Evolutionary conservation across 2,888 invertebrate species (phyloP).

Genomic region (Podotricha telesiphe): DNA sequence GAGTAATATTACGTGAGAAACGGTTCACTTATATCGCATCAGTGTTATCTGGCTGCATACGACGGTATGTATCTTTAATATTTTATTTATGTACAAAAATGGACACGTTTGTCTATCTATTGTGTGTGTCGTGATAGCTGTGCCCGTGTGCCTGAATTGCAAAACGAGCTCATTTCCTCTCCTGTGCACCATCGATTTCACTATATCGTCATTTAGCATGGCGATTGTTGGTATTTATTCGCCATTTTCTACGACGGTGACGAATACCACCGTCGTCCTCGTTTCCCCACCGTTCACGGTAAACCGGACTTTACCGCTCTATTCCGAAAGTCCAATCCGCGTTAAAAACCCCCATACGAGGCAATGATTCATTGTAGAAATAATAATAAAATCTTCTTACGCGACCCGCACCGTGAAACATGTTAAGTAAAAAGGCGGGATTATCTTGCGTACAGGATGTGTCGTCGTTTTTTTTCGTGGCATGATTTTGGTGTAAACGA

Average conservation of each 20-base stretch:
- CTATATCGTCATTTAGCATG: conserved; percentile 52
- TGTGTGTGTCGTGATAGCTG: neutral
- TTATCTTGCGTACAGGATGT: conserved; percentile 28
- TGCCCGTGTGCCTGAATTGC: conserved; percentile 37
- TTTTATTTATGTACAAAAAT: conserved; percentile 45
- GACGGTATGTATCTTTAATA: conserved; percentile 64
- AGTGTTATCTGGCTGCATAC: conserved; percentile 44
- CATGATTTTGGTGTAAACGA: neutral
- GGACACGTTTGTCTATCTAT: conserved; percentile 57
- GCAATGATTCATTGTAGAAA: conserved; percentile 78
- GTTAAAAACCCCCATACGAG: conserved; percentile 62
- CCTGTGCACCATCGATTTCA: conserved; percentile 25
- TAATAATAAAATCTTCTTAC: conserved; percentile 69
- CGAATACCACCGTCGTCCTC: conserved; percentile 80
- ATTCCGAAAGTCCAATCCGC: conserved; percentile 66
- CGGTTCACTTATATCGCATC: conserved; percentile 53
- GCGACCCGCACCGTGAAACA: conserved; percentile 42
- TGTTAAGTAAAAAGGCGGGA: conserved; percentile 60
- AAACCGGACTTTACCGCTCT: conserved; percentile 76
- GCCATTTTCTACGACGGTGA: conserved; percentile 83
- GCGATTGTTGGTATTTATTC: conserved; percentile 83
- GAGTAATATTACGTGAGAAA: conserved; percentile 56
- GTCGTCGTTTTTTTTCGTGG: neutral
- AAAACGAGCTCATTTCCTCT: conserved; percentile 60
- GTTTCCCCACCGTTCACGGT: conserved; percentile 62